phyloP scores from a whole-genome alignment of 2,888 invertebrate species.

The Drosophila rellima region DNA sequence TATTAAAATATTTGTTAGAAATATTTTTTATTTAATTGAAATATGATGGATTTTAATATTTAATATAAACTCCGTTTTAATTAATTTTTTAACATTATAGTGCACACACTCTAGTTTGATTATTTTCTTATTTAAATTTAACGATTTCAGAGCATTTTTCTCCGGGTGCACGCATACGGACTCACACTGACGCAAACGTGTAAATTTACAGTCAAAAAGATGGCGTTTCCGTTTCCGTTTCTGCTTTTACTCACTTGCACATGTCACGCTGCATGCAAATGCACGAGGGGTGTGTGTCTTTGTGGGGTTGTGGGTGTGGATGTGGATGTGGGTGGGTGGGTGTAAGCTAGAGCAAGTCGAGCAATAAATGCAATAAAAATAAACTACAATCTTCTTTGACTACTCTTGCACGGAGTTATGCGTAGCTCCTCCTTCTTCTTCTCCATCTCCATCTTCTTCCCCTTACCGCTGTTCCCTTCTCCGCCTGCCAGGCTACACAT shows the following conservation, averaged over 20 bases:
- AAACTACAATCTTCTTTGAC: constrained; percentile 73
- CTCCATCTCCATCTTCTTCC: neutral
- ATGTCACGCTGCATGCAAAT: constrained; percentile 72
- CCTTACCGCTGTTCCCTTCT: neutral
- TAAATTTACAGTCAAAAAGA: constrained; percentile 71
- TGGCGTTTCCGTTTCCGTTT: constrained; percentile 69
- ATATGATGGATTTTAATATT: too few species aligned
- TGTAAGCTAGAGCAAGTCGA: constrained; percentile 21
- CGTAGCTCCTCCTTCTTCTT: constrained; percentile 1
- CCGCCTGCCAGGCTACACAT: constrained; percentile 34
- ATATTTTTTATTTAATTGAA: too few species aligned
- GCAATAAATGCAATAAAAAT: constrained; percentile 77
- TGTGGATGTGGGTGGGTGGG: neutral
- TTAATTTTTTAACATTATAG: too few species aligned
- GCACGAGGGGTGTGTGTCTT: constrained; percentile 33
- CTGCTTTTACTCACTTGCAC: constrained; percentile 55
- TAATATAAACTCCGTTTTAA: too few species aligned
- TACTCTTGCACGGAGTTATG: constrained; percentile 52
- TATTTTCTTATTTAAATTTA: neutral
- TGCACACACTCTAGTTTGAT: neutral
- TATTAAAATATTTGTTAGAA: too few species aligned
- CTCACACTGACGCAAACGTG: constrained; percentile 60
- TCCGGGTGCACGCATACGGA: neutral
- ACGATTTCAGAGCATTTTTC: neutral
- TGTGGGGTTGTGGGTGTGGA: neutral